Base-by-base conservation (phyloP, 1,140 invertebrate genomes). In the Drosophila murphyi region DNA sequence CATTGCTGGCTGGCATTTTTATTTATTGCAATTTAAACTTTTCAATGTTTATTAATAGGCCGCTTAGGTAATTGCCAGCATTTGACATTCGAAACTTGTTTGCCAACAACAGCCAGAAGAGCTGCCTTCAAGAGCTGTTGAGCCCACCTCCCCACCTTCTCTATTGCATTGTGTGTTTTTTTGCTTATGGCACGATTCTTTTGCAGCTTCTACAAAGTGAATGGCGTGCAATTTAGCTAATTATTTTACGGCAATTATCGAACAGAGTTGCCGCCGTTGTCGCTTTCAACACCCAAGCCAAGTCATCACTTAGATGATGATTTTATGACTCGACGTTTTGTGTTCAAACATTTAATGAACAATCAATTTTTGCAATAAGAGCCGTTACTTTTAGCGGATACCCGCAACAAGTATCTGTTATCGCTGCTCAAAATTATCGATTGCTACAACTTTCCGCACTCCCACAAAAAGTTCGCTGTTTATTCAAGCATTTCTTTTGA, bases 241-340 rank as follows among this genome's bases (percentile, higher is more conserved):
- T 86, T 85, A 85, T 85, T 86, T 86, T 52, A 68, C 54, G 45
- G 59, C 63, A 81, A 85, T 85, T 85, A 85, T 78, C 74, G 61
- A 80, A 72, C 77, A 77, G 72, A 80, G 62, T 83, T 78, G 62
- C 48, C 48, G 50, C 54, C 56, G 73, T 54, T 12, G 64, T 35
- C 57, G 70, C 76, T 82, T 85, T 85, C 81, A 85, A 80, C 68
- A 83, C 63, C 54, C 45, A 54, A 60, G 39, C 47, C 41, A 65
- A 67, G 56, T 50, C 51, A 63, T 62, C 63, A 65, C 76, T 56
- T 41, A 54, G 48, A 8, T 55, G 47, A 52, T 80, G 72, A 62
- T 47, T 79, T 37, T n/a, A 39, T 61, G 64, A 73, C 56, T 35
- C 51, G 50, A 71, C 59, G 41, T 20, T 39, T 68, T 20, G 39